Conservation (phyloP, 2,113 vertebrate genomes). For the Pagrus major region DNA sequence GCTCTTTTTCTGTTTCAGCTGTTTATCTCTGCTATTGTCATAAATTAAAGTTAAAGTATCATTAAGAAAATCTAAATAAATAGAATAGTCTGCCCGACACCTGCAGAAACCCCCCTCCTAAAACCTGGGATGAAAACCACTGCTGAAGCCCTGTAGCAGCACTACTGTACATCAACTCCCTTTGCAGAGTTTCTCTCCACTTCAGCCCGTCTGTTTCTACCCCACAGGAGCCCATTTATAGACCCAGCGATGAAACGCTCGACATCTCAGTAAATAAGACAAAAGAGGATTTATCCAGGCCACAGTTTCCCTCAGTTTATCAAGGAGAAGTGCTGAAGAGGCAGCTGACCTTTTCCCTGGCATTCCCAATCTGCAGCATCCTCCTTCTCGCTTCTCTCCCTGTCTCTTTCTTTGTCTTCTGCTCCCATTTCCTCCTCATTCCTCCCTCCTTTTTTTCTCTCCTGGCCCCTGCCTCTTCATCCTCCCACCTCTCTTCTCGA, state of each 20-base stretch:
- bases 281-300: slow-evolving; percentile 62
- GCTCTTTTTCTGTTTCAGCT: not conserved
- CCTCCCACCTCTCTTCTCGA: slow-evolving; percentile 1
- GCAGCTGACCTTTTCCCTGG: slow-evolving; percentile 75
- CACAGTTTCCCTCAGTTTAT: slow-evolving; percentile 54
- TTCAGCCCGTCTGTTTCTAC: slow-evolving; percentile 11
- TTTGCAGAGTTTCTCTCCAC: slow-evolving; percentile 1
- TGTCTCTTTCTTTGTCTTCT: slow-evolving; percentile 6
- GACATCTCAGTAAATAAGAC: slow-evolving; percentile 61
- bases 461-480: slow-evolving; percentile 8
- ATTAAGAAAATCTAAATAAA: not conserved
- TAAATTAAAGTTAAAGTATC: not conserved
- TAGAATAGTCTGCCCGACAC: not conserved
- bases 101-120: not conserved
- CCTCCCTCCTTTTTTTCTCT: not conserved
- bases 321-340: slow-evolving; percentile 60
- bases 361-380: slow-evolving; percentile 37
- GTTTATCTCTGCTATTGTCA: not conserved
- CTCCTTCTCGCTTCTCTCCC: not conserved
- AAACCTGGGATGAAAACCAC: not conserved
- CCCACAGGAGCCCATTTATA: slow-evolving; percentile 54
- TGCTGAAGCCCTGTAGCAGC: not conserved
- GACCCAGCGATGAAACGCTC: slow-evolving; percentile 34
- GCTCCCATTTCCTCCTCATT: slow-evolving; percentile 20
- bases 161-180: not conserved